These are phyloP conservation scores for Pogonus chalceus DNA, from an alignment of 1,140 invertebrate genomes.

Conservation along the genomic window DNA sequence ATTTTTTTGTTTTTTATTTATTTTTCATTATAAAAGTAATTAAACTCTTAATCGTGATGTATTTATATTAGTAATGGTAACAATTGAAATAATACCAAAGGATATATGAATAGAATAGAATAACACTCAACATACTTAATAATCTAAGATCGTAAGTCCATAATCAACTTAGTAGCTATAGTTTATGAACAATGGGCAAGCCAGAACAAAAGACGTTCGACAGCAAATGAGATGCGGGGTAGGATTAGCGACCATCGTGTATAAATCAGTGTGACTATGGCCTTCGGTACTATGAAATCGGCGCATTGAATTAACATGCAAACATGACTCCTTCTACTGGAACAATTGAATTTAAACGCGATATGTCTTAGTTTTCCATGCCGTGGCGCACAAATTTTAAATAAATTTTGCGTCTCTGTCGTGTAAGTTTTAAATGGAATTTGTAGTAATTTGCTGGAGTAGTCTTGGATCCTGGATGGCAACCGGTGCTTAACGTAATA, in stretches of 20 bases:
- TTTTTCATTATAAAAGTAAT: no score
- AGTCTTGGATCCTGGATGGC: background rate
- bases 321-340: background rate
- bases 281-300: background rate
- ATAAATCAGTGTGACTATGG: background rate
- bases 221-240: background rate
- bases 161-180: no score
- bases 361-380: background rate
- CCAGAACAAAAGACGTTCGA: background rate
- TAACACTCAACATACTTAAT: no score
- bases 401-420: background rate
- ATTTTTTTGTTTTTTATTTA: no score
- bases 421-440: background rate
- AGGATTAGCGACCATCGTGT: background rate
- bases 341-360: constrained; percentile 1
- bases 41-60: no score
- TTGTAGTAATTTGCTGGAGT: constrained; percentile 1
- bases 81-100: no score
- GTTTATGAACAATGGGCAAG: background rate
- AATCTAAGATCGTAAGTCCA: no score
- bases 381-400: background rate
- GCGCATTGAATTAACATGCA: background rate
- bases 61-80: no score
- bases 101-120: no score
- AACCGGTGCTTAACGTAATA: background rate